phyloP scores from a whole-genome alignment of 2,888 invertebrate species.

The Busseola fusca region DNA sequence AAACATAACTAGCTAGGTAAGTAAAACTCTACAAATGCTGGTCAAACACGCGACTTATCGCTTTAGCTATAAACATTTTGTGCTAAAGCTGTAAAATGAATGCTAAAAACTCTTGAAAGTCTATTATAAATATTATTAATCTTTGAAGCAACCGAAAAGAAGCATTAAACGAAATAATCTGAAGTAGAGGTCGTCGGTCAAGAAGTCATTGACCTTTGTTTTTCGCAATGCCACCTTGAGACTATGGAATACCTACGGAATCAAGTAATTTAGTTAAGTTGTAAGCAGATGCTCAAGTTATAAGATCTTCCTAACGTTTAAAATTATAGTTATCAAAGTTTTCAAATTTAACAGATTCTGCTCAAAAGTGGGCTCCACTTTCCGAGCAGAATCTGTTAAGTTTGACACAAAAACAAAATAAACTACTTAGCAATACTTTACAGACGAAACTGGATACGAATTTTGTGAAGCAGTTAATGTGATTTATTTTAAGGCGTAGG shows the following conservation, averaged over 20 bases:
- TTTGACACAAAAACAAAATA: too few relatives aligned
- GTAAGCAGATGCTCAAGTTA: neutral
- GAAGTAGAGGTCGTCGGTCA: conserved; percentile 2
- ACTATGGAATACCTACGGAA: neutral
- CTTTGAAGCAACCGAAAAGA: neutral
- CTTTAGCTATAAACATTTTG: conserved; percentile 6
- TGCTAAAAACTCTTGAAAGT: neutral
- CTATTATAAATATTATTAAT: too few relatives aligned
- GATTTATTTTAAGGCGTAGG: too few relatives aligned
- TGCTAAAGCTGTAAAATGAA: neutral
- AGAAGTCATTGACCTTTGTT: conserved; percentile 1
- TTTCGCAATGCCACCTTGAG: neutral
- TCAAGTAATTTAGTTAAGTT: neutral
- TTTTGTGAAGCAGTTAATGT: too few relatives aligned
- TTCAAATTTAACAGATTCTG: neutral
- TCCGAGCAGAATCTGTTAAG: too few relatives aligned
- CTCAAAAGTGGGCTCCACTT: neutral
- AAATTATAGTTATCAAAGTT: neutral
- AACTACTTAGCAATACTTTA: too few relatives aligned
- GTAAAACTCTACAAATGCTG: conserved; percentile 21
- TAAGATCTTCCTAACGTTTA: neutral
- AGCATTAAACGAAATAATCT: neutral
- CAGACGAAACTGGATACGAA: too few relatives aligned
- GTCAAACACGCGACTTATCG: conserved; percentile 33
- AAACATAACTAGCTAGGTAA: conserved; percentile 24